Evolutionary conservation across 2,113 vertebrate genomes (phyloP), one percentile per base, ranked within the genome.

Genomic region (Puma concolor): DNA sequence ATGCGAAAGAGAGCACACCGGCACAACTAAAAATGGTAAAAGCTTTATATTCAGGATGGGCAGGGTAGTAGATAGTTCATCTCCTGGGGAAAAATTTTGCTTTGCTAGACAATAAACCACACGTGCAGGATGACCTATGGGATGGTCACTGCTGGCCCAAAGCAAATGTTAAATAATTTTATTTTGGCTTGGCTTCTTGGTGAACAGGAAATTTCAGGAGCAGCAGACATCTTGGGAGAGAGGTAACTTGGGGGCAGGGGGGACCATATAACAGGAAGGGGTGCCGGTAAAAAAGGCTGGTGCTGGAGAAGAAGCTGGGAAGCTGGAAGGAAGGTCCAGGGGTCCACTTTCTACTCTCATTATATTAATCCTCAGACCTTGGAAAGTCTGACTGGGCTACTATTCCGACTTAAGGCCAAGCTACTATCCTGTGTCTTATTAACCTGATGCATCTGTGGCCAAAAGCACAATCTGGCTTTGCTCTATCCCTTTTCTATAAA

Each of bases 401-500:
- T 88, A 1, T 63, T 92, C 88, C 5, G 0, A 82, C 71, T 79
- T n/a, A 16, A 97, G 89, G 33, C 48, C n/a, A 69, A 48, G 48
- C 11, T n/a, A n/a, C 93, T 57, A 14, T 63, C 95, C 52, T 74
- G 27, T 86, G 93, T 96, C 84, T 95, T 93, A 88, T 97, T 96
- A 94, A 54, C 90, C 82, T 91, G 95, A 89, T 95, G 16, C 72
- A 95, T 94, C 88, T 86, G 9, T 88, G 79, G 77, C 91, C 95
- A 80, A 96, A 88, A 95, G 97, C 94, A 97, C 92, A 91, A 88
- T 79, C 71, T 97, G 96, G 85, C 91, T 94, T 91, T 94, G 66
- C 57, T 95, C 91, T 88, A 95, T 95, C 63, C 31, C 48, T 93
- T 95, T 97, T 93, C 95, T 96, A 83, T 96, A 96, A 97, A 96